phyloP scores from a whole-genome alignment of 2,888 invertebrate genomes.

The Cryptocephalus moraei region DNA sequence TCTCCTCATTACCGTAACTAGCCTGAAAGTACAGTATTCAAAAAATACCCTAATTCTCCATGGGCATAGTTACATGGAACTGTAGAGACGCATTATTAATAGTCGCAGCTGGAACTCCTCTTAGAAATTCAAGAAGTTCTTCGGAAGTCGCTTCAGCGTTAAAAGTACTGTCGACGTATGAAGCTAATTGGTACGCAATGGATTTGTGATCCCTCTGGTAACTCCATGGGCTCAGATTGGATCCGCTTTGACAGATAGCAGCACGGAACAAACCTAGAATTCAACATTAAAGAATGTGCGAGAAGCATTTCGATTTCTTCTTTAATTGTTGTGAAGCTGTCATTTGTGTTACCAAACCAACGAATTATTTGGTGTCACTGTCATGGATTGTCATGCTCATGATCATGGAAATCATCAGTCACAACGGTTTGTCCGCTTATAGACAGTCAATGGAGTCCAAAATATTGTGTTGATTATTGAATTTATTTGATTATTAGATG shows the following conservation, averaged over 20 bases:
- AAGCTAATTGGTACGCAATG: constrained; percentile 21
- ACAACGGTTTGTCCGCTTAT: too few relatives aligned
- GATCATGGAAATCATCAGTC: too few relatives aligned
- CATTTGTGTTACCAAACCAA: too few relatives aligned
- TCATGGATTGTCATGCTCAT: too few relatives aligned
- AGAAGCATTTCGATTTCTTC: background rate
- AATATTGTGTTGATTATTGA: too few relatives aligned
- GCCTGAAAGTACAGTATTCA: constrained; percentile 6
- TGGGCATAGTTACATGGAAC: background rate
- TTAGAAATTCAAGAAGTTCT: constrained; percentile 15
- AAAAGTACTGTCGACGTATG: constrained; percentile 19
- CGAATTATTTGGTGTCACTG: too few relatives aligned
- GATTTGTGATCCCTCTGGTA: constrained; percentile 24
- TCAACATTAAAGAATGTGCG: background rate
- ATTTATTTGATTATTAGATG: too few relatives aligned
- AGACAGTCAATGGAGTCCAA: too few relatives aligned
- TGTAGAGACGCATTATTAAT: constrained; percentile 9
- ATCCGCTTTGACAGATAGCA: constrained; percentile 31
- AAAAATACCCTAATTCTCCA: too few relatives aligned
- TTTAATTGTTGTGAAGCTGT: background rate
- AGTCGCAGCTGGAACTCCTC: constrained; percentile 13
- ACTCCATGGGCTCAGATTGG: constrained; percentile 31
- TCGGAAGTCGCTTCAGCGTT: constrained; percentile 11
- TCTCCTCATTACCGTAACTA: constrained; percentile 12
- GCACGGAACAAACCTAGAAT: constrained; percentile 25